These are phyloP conservation scores for Byasa hedistus DNA, from an alignment of 2,888 invertebrate genomes.

Conservation along the genomic window DNA sequence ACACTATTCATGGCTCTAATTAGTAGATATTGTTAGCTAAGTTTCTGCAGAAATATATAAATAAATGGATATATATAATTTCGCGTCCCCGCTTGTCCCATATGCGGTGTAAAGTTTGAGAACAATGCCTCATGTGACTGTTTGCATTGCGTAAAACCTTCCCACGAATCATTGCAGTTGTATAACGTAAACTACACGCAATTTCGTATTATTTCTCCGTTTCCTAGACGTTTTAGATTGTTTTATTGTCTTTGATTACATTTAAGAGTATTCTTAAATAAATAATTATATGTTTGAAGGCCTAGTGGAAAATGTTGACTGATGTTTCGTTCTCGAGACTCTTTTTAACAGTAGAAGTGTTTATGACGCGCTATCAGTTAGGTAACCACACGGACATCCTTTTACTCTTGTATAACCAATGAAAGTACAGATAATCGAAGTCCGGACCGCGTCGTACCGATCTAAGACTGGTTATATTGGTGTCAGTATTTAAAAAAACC, in stretches of 20 bases:
- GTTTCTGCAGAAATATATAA: neutral
- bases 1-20: too few species aligned
- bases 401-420: conserved; percentile 21
- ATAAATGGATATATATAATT: neutral
- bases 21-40: too few species aligned
- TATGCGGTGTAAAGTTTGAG: conserved; percentile 8
- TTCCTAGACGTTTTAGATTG: conserved; percentile 16
- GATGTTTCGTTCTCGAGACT: neutral
- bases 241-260: conserved; percentile 18
- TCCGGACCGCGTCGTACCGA: neutral
- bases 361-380: conserved; percentile 2
- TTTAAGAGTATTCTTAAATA: conserved; percentile 13
- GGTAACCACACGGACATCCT: conserved; percentile 16
- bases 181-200: conserved; percentile 25
- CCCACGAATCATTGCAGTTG: conserved; percentile 28
- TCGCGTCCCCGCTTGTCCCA: neutral
- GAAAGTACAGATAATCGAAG: conserved; percentile 4
- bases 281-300: conserved; percentile 4
- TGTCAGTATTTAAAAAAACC: neutral
- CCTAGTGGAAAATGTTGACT: neutral
- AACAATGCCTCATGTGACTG: conserved; percentile 14
- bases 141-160: conserved; percentile 21
- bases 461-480: neutral
- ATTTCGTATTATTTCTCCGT: conserved; percentile 8
- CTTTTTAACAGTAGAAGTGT: neutral